A percentile compares a stretch with the other conserved stretches of the same genome.
Conservation (phyloP, 2,797 vertebrate genomes). For the Sphenopsis melanotis region DNA sequence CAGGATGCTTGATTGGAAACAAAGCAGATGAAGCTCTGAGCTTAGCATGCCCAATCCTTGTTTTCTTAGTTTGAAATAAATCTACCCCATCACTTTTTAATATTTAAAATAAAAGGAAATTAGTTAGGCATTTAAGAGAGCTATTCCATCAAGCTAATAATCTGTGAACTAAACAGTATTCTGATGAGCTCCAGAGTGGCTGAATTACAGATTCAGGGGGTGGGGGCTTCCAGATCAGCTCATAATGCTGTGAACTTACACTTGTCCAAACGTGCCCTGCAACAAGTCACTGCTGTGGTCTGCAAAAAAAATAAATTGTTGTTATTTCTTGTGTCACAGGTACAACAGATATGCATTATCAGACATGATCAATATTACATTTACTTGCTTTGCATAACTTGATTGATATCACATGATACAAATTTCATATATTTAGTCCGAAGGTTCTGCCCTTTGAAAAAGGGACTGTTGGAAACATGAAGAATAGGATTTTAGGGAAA, state of each 20-base stretch:
- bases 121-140: neutral
- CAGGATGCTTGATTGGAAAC: neutral
- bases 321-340: neutral
- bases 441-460: neutral
- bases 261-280: neutral
- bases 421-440: neutral
- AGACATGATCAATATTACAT: neutral
- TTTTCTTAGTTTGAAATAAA: constrained; percentile 12
- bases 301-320: neutral
- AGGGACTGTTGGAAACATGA: neutral
- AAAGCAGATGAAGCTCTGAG: neutral
- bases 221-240: neutral
- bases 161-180: neutral
- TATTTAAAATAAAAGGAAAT: neutral
- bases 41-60: neutral
- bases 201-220: neutral
- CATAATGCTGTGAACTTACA: neutral
- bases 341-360: neutral
- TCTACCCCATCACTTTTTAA: neutral
- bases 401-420: neutral
- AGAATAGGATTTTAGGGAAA: neutral
- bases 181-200: neutral
- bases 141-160: neutral
- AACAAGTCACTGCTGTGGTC: neutral
- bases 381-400: neutral